Evolutionary conservation across 1,140 invertebrate species (phyloP), one percentile per base, ranked within the genome.

Genomic region (Rhagoletis pomonella): DNA sequence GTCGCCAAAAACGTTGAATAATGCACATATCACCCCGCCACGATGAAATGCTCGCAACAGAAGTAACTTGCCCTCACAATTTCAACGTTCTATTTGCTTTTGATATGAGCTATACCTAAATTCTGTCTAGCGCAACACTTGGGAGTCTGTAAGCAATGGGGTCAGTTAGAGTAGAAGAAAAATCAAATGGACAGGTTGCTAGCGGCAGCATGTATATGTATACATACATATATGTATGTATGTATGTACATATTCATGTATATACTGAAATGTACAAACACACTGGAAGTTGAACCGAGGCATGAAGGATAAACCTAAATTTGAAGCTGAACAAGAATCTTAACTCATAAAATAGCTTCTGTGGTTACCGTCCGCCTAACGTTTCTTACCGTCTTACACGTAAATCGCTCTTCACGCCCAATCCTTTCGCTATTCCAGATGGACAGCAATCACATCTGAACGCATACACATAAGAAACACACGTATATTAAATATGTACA

Each of bases 131-230:
- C 39, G 29, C 12, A 29, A 29, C 64, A 29, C 29, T 42, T 42
- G 7, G 17, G 39, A 5, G 42, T 73, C 44, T 47, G 9, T 39
- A 73, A 73, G 12, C 3, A 67, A 42, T 44, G 67, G 67, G 42
- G 67, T 73, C 67, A 73, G 67, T 39, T 44, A 55, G 10, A 42
- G 17, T 29, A 29, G 64, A n/a, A 67, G 19, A 67, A 47, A 73
- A 73, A 73, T 73, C 67, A 73, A 73, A 73, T 73, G 42, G 67
- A 47, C 42, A 73, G 67, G 42, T 73, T 17, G 67, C 67, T 44
- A 73, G 67, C 42, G 44, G 14, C 44, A 47, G 39, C 17, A 12
- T 73, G 14, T 42, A 73, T 44, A 39, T 39, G 42, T 4, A 67
- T 29, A 42, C 42, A 10, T 67, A 44, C 29, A 69, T 67, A 64